Evolutionary conservation across 2,797 vertebrate genomes (phyloP), one percentile per base, ranked within the genome.

Genomic region (Myotis myotis): DNA sequence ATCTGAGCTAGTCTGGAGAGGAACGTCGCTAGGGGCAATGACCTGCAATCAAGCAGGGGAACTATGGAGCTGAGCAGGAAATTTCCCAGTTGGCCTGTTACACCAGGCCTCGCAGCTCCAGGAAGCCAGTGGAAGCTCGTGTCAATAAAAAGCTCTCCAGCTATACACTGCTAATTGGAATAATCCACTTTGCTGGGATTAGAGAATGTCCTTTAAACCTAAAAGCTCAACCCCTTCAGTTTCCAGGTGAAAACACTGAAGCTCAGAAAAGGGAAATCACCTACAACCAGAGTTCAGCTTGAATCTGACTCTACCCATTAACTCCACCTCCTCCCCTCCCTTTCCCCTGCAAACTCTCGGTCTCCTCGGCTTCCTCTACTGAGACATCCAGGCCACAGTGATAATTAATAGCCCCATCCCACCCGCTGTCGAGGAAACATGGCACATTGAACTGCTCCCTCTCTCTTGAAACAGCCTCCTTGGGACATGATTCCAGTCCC

Each of bases 61-160:
- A 88, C 82, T 88, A 57, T 60, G 68, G n/a, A 92, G 30, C 30
- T 0, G 25, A 94, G 70, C 74, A 95, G 64, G 88, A 88, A 95
- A 95, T 96, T 89, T 95, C 94, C 94, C 93, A 91, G 70, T 87
- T 96, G 96, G 91, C 72, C 93, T 86, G 60, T 91, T 60, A 53
- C 49, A 89, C 53, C 11, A 70, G 41, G 47, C 53, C 76, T 89
- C 60, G 75, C 47, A 91, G 86, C 87, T 83, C 91, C 0, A 22
- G 94, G 79, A 72, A 96, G 70, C 79, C 86, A 49, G n/a, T 17
- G 53, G 74, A 92, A 88, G 44, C 89, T 33, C 0, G 0, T 80
- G 91, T 93, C 96, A 91, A 94, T 91, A 87, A 95, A 94, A 95
- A 79, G 8, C 25, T 89, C 19, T 91, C 36, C 47, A 57, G 64